Base-by-base conservation (phyloP, 1,140 invertebrate genomes). In the Brachionus angularis region DNA sequence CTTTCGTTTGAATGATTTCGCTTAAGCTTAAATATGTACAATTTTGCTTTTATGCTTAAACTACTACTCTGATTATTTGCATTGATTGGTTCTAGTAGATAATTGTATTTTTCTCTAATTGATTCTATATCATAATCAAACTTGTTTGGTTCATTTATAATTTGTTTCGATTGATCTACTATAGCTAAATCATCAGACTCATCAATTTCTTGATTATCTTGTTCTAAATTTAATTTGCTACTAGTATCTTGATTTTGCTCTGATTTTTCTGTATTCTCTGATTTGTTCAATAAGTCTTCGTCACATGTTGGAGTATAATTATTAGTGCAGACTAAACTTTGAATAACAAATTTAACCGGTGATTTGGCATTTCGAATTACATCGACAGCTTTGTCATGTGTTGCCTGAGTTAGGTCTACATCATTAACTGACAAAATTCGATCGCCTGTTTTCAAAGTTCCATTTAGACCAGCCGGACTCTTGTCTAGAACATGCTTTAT, bases 401-500 rank as follows among this genome's bases (percentile, higher is more conserved):
- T 91, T 12, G 92, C 90, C 75, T 90, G 86, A 72, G 90, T 84
- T 34, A 98, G 86, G 84, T 95, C 91, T 42, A 89, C 85, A 3
- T 91, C 91, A 79, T 95, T 92, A 72, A 84, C 83, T 76, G 82
- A 79, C 7, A 84, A 73, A 44, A 85, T 84, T 42, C 84, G 72
- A 75, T 85, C 84, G 5, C 84, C 84, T 72, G 83, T 85, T 84
- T 93, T 92, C 25, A 97, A 83, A 74, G 89, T 87, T 29, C 89
- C 91, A 76, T 89, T 89, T 75, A 86, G 85, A 39, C 91, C 92
- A 4, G 94, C 95, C n/a, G 94, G 93, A 84, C 92, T 96, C 73
- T 93, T 87, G 2, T 89, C 86, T 33, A 96, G 85, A 7, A 98
- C 93, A 80, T 95, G 93, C 82, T 98, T 98, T 74, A 98, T 94